Evolutionary conservation across 1,140 invertebrate species (phyloP).

Genomic region (Grapholita molesta): DNA sequence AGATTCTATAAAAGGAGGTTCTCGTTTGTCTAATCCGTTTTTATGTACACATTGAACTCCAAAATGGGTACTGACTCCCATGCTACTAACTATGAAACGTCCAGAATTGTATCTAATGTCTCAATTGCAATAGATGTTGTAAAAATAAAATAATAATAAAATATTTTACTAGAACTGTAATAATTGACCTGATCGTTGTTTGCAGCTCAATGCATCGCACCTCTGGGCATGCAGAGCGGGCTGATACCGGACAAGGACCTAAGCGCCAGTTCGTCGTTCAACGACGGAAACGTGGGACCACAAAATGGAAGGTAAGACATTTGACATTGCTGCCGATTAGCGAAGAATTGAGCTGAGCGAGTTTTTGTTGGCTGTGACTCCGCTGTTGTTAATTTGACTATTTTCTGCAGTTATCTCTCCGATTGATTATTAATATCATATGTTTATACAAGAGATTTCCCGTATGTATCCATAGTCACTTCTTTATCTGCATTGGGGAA

Average conservation of each 20-base stretch:
- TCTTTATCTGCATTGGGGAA: too few relatives aligned
- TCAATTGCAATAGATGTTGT: too few relatives aligned
- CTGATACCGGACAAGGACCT: constrained; percentile 91
- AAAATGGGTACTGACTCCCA: too few relatives aligned
- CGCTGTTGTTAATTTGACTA: too few relatives aligned
- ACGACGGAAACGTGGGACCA: constrained; percentile 93
- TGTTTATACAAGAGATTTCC: too few relatives aligned
- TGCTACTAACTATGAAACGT: too few relatives aligned
- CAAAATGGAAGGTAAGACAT: constrained; percentile 90
- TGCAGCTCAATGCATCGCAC: constrained; percentile 88
- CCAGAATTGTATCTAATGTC: too few relatives aligned
- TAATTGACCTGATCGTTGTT: constrained; percentile 44
- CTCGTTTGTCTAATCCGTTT: background rate
- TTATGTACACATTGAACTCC: too few relatives aligned
- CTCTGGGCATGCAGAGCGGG: constrained; percentile 95
- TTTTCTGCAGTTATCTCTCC: too few relatives aligned
- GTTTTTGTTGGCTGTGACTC: background rate
- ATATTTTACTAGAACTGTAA: background rate
- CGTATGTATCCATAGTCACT: too few relatives aligned
- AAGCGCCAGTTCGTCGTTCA: constrained; percentile 92
- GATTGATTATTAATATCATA: too few relatives aligned
- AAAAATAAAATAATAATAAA: too few relatives aligned
- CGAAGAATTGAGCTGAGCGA: background rate
- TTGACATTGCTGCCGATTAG: background rate
- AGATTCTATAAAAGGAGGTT: background rate